Evolutionary conservation across 1,140 invertebrate genomes (phyloP).

Genomic region (Artemia franciscana): DNA sequence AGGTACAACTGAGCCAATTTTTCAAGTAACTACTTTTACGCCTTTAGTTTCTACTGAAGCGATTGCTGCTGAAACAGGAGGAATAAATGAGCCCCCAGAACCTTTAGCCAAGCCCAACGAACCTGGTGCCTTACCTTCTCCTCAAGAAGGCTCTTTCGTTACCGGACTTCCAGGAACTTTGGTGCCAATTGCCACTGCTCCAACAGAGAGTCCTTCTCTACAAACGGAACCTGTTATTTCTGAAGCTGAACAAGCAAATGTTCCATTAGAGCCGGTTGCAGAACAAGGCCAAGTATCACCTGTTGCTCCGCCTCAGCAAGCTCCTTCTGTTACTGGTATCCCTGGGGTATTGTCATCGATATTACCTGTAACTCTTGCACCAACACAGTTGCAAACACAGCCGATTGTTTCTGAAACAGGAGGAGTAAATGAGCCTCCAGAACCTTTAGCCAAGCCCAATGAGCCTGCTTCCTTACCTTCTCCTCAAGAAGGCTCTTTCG

Average conservation of each 20-base stretch:
- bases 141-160: background rate
- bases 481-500: background rate
- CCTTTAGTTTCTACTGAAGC: background rate
- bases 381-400: background rate
- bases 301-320: background rate
- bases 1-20: background rate
- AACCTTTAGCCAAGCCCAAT: background rate
- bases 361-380: background rate
- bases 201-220: background rate
- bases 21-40: background rate
- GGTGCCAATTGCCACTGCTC: background rate
- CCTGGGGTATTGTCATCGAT: background rate
- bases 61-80: background rate
- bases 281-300: background rate
- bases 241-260: background rate
- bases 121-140: background rate
- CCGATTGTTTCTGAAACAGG: background rate
- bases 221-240: background rate
- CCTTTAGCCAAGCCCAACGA: background rate
- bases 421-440: background rate
- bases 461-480: background rate
- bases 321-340: background rate
- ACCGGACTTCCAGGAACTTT: background rate
- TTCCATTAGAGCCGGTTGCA: background rate
- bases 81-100: background rate